Evolutionary conservation across 2,113 vertebrate genomes (phyloP), one percentile per base, ranked within the genome.

Genomic region (Halcyon senegalensis): DNA sequence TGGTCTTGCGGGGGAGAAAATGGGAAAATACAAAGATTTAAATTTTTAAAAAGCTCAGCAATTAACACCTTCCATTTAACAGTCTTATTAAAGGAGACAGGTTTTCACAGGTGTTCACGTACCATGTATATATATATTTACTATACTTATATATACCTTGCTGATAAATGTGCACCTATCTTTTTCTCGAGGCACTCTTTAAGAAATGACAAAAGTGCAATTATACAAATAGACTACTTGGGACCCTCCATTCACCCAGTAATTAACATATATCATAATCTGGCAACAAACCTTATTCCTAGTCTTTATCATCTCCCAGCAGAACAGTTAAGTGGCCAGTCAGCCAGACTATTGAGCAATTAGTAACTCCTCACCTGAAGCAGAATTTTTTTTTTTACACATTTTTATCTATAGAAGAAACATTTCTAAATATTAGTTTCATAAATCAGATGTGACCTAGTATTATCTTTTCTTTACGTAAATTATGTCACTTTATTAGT

Each of bases 211-310:
- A 84, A 48, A 92, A 94, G 88, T 90, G 35, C 64, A 87, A 8
- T 89, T 95, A 84, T 25, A 91, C 48, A 67, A 86, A 70, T 16
- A 94, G 76, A 37, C 60, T 89, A 18, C 41, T 31, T 77, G 59
- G 59, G 87, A 94, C 63, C n/a, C 41, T 86, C 91, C 2, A 5
- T 90, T 95, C 79, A 90, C 73, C 76, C 48, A 35, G 35, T 90
- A 93, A 95, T 93, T 92, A 90, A 44, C 64, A 68, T 84, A 90
- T 95, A 90, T 94, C 56, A 46, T 81, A 75, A 92, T 67, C 60
- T 78, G 74, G 60, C 53, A 84, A 43, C 35, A 72, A 60, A 58
- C 7, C 53, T 90, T 81, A 48, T 76, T 84, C 53, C 48, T 74
- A 11, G 17, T 31, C 50, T 90, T 75, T 74, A 35, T 59, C 28